Evolutionary conservation across 2,888 invertebrate species (phyloP).

Genomic region (Drosophila suboccidentalis): DNA sequence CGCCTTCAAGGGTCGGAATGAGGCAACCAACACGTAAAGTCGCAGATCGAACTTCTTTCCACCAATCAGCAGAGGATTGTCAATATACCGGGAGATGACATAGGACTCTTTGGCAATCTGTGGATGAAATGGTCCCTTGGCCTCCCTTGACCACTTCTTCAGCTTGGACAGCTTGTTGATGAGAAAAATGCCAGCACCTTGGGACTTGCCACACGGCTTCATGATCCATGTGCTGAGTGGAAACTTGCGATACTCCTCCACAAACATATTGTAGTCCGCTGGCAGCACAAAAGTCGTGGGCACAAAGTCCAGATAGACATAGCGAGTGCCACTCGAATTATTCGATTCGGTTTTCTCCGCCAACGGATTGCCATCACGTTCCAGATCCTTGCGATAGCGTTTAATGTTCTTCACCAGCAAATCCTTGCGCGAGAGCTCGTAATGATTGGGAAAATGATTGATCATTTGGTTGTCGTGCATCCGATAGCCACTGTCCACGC

Average conservation of each 20-base stretch:
- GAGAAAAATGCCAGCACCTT: constrained; percentile 96
- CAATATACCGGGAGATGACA: constrained; percentile 98
- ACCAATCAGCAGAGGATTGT: constrained; percentile 97
- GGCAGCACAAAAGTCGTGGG: constrained; percentile 97
- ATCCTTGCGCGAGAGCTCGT: constrained; percentile 97
- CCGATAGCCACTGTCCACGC: constrained; percentile 95
- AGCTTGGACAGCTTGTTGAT: constrained; percentile 97
- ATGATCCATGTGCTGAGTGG: constrained; percentile 98
- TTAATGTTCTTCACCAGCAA: constrained; percentile 98
- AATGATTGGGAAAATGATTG: constrained; percentile 98
- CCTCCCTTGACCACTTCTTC: constrained; percentile 95
- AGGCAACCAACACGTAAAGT: constrained; percentile 95
- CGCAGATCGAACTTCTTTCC: constrained; percentile 98
- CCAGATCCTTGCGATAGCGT: constrained; percentile 95
- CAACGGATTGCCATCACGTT: constrained; percentile 94
- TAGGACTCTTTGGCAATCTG: constrained; percentile 95
- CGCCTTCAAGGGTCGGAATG: constrained; percentile 96
- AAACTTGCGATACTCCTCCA: constrained; percentile 97
- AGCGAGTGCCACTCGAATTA: constrained; percentile 89
- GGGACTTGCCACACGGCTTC: constrained; percentile 98
- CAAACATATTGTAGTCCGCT: constrained; percentile 98
- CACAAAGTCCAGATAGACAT: constrained; percentile 94
- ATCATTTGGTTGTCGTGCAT: constrained; percentile 97
- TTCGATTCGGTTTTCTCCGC: constrained; percentile 90
- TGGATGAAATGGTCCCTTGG: constrained; percentile 93